Evolutionary conservation across 1,140 invertebrate species (phyloP), one percentile per base, ranked within the genome.

Genomic region (Arion vulgaris): DNA sequence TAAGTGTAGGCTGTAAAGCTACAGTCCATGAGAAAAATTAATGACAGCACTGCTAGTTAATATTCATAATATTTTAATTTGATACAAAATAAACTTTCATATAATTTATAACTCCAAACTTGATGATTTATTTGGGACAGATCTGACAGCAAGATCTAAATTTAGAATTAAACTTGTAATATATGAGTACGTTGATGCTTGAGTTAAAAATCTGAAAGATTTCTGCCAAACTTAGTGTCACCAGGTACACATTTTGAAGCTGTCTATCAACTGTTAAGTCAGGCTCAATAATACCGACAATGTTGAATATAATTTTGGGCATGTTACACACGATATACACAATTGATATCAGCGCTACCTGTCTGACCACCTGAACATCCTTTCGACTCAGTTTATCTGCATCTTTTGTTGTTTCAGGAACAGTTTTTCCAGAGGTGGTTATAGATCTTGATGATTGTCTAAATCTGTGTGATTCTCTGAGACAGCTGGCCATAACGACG

Each of bases 271-370:
- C 11, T 15, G 28, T 76, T 9, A 41, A 34, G 26, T 76, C 39
- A 26, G 74, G 45, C 9, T 34, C 45, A 9, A 51, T n/a, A 13
- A n/a, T n/a, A n/a, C n/a, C n/a, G n/a, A n/a, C n/a, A n/a, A n/a
- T n/a, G n/a, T n/a, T n/a, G n/a, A n/a, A 49, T n/a, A 28, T 17
- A 23, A 76, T 36, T 28, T 49, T 51, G 41, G 74, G 74, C 34
- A 38, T 51, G 74, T 76, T 76, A 41, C 39, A 49, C 5, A 76
- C 39, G 38, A 76, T 53, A 28, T 51, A 76, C 7, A 76, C n/a
- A 26, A 13, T 5, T 7, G 74, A 49, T 4, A 76, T 36, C 13
- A 76, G 23, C 13, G 74, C 36, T 34, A 72, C 71, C 45, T 76
- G 74, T 51, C 26, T 36, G 26, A 49, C 45, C 23, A 51, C n/a